A percentile compares a stretch with the other conserved stretches of the same genome.
phyloP scores from a whole-genome alignment of 2,797 vertebrate species.

The Phoxinus dragarum region DNA sequence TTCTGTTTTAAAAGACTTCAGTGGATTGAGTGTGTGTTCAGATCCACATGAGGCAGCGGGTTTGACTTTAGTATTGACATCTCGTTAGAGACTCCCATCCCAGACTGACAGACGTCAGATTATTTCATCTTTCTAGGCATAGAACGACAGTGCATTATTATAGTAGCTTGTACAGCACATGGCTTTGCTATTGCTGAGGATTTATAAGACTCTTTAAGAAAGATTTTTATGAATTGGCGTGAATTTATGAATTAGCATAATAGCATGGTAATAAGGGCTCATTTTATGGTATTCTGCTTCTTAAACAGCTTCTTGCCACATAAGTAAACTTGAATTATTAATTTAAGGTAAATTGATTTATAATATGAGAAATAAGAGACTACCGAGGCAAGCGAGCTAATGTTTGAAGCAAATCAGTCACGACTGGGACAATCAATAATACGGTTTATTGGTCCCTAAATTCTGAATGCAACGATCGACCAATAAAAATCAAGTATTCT shows the following conservation, averaged over 20 bases:
- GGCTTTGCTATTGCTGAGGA: not conserved
- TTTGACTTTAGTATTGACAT: constrained; percentile 26
- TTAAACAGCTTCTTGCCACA: not conserved
- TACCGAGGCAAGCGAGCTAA: not conserved
- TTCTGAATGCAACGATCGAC: not conserved
- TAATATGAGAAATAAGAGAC: not conserved
- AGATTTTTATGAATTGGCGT: not conserved
- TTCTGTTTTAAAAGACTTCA: constrained; percentile 44
- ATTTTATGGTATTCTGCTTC: not conserved
- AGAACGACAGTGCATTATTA: not conserved
- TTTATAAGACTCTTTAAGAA: not conserved
- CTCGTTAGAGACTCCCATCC: not conserved
- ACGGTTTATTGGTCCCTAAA: not conserved
- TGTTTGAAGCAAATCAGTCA: not conserved
- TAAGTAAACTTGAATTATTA: not conserved
- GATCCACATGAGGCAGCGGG: not conserved
- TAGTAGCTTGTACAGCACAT: not conserved
- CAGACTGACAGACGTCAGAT: constrained; percentile 25
- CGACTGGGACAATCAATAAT: not conserved
- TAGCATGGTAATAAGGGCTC: not conserved
- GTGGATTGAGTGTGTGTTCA: constrained; percentile 1
- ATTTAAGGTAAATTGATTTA: not conserved
- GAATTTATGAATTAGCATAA: too few relatives aligned
- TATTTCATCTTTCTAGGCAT: constrained; percentile 32
- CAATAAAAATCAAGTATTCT: not conserved